These are phyloP conservation scores for Cephus pulcher DNA, from an alignment of 2,888 invertebrate genomes.

Conservation along the genomic window DNA sequence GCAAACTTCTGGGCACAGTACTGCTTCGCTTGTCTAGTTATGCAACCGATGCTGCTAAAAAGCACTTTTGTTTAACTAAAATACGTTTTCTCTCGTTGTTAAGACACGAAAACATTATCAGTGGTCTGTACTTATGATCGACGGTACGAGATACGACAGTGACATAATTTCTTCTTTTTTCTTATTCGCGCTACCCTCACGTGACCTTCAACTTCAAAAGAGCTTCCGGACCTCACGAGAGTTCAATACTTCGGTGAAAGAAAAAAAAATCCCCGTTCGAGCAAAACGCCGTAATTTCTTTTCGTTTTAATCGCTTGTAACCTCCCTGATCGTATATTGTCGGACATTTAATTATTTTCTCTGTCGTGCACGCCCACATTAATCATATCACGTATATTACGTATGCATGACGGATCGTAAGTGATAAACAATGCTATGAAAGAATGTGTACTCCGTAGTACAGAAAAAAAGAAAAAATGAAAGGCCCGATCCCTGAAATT, in stretches of 20 bases:
- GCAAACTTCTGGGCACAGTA: conserved; percentile 9
- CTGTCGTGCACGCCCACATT: not conserved
- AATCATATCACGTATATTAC: not conserved
- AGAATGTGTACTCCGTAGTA: not conserved
- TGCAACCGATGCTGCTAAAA: conserved; percentile 20
- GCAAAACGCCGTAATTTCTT: not conserved
- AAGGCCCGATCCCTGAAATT: conserved; percentile 20
- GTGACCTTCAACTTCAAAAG: not conserved
- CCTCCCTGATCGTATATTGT: not conserved
- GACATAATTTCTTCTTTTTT: not conserved
- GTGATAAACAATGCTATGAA: not conserved
- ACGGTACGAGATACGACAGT: not conserved
- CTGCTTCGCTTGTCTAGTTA: conserved; percentile 15
- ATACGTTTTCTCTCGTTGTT: conserved; percentile 12
- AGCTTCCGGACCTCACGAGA: not conserved
- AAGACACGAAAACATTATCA: conserved; percentile 21
- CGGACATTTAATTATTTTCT: not conserved
- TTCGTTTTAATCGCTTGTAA: not conserved
- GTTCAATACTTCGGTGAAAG: not conserved
- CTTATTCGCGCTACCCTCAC: not conserved
- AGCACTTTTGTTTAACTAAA: conserved; percentile 17
- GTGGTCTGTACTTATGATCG: not conserved
- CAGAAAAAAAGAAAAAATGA: conserved; percentile 5
- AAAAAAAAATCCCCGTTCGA: not conserved
- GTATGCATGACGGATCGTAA: not conserved